Evolutionary conservation across 2,888 invertebrate species (phyloP).

Genomic region (Drosophila vallismaia): DNA sequence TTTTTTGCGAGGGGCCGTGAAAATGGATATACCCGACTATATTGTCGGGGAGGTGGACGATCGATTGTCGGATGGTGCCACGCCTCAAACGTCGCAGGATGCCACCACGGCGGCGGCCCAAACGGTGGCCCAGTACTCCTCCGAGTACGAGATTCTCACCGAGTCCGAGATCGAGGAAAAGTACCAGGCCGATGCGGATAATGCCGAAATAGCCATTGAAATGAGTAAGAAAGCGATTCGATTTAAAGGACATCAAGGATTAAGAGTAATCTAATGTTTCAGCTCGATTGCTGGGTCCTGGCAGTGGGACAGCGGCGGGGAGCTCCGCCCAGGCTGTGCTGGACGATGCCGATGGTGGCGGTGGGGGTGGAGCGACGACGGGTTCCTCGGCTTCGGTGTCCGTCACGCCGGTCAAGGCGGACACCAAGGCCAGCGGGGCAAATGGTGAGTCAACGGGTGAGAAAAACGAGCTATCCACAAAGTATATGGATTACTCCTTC

Average conservation of each 20-base stretch:
- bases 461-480: background rate
- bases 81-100: constrained; percentile 82
- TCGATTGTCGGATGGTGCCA: constrained; percentile 77
- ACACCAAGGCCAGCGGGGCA: constrained; percentile 71
- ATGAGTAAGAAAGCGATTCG: constrained; percentile 78
- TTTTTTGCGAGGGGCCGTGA: constrained; percentile 84
- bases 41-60: constrained; percentile 84
- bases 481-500: background rate
- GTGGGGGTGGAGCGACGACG: constrained; percentile 31
- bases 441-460: constrained; percentile 65
- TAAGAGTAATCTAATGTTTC: too few species aligned
- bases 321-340: constrained; percentile 66
- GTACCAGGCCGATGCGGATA: constrained; percentile 80
- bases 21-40: constrained; percentile 86
- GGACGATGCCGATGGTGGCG: constrained; percentile 63
- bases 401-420: constrained; percentile 74
- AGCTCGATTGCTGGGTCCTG: constrained; percentile 80
- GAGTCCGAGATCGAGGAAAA: constrained; percentile 84
- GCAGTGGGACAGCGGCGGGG: constrained; percentile 56
- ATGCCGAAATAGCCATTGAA: constrained; percentile 82
- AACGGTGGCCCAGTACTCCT: constrained; percentile 82
- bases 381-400: constrained; percentile 54
- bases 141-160: constrained; percentile 83
- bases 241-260: too few species aligned
- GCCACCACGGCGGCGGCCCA: constrained; percentile 74